phyloP scores from a whole-genome alignment of 1,140 invertebrate species.

The Leptinotarsa lineolata region DNA sequence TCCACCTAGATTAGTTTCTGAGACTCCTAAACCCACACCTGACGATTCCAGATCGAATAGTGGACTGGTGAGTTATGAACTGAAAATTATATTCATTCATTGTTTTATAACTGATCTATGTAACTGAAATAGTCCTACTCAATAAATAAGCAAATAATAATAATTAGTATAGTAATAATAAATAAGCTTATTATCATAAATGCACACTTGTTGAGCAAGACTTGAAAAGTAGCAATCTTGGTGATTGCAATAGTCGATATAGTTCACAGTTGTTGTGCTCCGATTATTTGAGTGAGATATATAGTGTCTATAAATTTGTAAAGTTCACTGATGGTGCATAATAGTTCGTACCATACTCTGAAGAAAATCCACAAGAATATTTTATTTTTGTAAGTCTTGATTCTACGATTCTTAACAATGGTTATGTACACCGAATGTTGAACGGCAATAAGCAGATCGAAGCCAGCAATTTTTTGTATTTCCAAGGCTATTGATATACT shows the following conservation, averaged over 20 bases:
- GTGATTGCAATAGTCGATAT: too few species aligned
- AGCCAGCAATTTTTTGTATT: constrained; percentile 1
- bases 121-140: too few species aligned
- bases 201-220: too few species aligned
- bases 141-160: too few species aligned
- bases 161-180: too few species aligned
- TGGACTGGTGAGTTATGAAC: constrained; percentile 41
- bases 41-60: constrained; percentile 50
- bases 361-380: not conserved
- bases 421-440: not conserved
- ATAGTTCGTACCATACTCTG: not conserved
- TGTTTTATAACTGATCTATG: too few species aligned
- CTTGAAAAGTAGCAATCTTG: too few species aligned
- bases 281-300: too few species aligned
- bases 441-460: constrained; percentile 9
- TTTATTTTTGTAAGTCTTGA: not conserved
- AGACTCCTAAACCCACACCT: constrained; percentile 57
- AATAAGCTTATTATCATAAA: too few species aligned
- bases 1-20: constrained; percentile 56
- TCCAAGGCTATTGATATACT: constrained; percentile 10
- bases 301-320: too few species aligned
- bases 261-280: too few species aligned
- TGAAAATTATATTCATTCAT: too few species aligned
- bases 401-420: not conserved
- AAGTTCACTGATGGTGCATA: not conserved